Evolutionary conservation across 2,113 vertebrate genomes (phyloP), one percentile per base, ranked within the genome.

Genomic region (Oryzias celebensis): DNA sequence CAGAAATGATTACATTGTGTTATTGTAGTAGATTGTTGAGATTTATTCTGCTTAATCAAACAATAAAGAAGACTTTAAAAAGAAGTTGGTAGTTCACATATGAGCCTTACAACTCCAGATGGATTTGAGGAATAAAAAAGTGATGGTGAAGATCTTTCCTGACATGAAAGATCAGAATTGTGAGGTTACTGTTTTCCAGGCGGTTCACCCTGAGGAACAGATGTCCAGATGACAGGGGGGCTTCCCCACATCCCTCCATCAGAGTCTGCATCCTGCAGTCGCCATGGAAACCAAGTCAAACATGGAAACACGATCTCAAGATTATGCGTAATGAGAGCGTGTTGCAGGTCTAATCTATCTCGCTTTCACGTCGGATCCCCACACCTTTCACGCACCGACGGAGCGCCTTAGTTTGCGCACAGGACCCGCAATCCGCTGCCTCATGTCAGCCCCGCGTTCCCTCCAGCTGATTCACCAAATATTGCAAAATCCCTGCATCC

Each of bases 171-270:
- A 58, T 16, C 22, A 43, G 15, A 28, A 18, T 14, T 5, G 1
- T 47, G 59, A 52, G 22, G 23, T 13, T 4, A 5, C 4, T 26
- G 17, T 51, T 52, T 59, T 14, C 13, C 14, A 49, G 62, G 17
- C 15, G 23, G 50, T 15, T 12, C 23, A 44, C 51, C 42, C 52
- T 20, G 47, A 41, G 46, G 56, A 71, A 67, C 81, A 82, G 73
- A 82, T 85, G 86, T 85, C 78, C 61, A 17, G 26, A 43, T 81
- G 78, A 79, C 60, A 79, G 75, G 65, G 71, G 84, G 85, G 83
- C 61, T 75, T 82, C 78, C 76, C 78, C 66, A 50, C 83, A 78
- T 74, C 71, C 81, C 64, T 76, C 60, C 58, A 64, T 56, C 62
- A 62, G 62, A 50, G 58, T 64, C 36, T 71, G 74, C 81, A 62